Conservation (phyloP, 1,140 invertebrate genomes). For the Teleogryllus occipitalis region DNA sequence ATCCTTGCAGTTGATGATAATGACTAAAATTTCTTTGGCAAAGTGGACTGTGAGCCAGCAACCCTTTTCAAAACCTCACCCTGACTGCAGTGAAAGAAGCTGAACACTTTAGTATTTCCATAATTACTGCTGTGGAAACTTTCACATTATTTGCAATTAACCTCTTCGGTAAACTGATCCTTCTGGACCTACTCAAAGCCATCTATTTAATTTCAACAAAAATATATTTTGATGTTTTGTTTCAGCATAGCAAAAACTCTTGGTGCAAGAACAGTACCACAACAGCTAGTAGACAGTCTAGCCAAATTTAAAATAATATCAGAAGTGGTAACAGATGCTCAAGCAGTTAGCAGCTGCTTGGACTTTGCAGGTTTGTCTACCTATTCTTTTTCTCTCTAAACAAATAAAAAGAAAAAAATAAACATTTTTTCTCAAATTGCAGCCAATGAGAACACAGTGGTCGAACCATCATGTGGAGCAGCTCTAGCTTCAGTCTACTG, state of each 20-base stretch:
- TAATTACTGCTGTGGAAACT: too few relatives aligned
- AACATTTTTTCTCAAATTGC: not conserved
- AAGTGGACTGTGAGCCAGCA: too few relatives aligned
- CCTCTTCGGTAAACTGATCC: too few relatives aligned
- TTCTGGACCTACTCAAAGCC: too few relatives aligned
- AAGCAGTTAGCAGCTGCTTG: slow-evolving; percentile 41
- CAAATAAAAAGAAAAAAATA: not conserved
- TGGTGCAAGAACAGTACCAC: slow-evolving; percentile 35
- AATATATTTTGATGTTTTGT: slow-evolving; percentile 12
- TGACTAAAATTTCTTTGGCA: too few relatives aligned
- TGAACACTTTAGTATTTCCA: too few relatives aligned
- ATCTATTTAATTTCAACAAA: too few relatives aligned
- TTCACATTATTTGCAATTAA: too few relatives aligned
- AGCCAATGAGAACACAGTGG: slow-evolving; percentile 40
- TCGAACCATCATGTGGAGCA: slow-evolving; percentile 45
- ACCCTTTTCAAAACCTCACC: too few relatives aligned
- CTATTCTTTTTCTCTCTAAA: not conserved
- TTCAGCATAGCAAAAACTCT: slow-evolving; percentile 41
- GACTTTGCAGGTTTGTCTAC: slow-evolving; percentile 35
- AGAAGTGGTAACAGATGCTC: slow-evolving; percentile 38
- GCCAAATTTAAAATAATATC: slow-evolving; percentile 35
- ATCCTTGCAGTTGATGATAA: too few relatives aligned
- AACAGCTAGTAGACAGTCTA: slow-evolving; percentile 33
- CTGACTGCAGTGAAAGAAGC: too few relatives aligned
- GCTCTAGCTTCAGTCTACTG: slow-evolving; percentile 39